These are phyloP conservation scores for Protonemura montana DNA, from an alignment of 2,888 invertebrate genomes.

Conservation along the genomic window DNA sequence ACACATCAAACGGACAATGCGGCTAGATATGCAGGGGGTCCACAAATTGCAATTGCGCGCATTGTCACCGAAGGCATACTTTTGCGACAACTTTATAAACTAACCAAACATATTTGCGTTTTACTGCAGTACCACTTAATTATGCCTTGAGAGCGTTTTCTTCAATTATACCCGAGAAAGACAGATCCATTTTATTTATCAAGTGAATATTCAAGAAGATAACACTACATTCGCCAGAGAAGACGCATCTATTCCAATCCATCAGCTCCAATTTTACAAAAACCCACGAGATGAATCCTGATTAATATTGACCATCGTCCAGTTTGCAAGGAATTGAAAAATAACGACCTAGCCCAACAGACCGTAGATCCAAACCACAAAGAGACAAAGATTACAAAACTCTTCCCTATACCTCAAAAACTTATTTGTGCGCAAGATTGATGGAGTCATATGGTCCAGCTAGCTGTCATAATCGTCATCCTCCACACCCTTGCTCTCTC, in stretches of 20 bases:
- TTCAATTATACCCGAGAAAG: too few relatives aligned
- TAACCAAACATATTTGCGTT: too few relatives aligned
- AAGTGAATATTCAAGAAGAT: too few relatives aligned
- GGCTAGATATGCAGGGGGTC: too few relatives aligned
- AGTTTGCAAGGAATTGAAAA: background rate
- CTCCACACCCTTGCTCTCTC: background rate
- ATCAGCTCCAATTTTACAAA: background rate
- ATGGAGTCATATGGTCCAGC: constrained; percentile 34
- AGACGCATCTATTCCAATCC: background rate
- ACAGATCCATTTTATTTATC: too few relatives aligned
- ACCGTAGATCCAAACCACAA: background rate
- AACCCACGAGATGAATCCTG: background rate
- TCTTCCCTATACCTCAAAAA: background rate
- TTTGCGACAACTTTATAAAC: too few relatives aligned
- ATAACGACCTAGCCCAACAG: background rate
- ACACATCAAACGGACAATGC: too few relatives aligned
- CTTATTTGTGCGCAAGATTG: constrained; percentile 30
- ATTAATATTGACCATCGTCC: background rate
- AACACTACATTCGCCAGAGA: background rate
- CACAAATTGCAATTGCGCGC: too few relatives aligned
- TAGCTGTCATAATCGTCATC: constrained; percentile 40
- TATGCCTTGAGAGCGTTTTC: too few relatives aligned
- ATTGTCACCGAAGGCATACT: too few relatives aligned
- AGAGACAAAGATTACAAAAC: background rate
- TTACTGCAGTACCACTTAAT: too few relatives aligned